Conservation (phyloP, 2,797 vertebrate genomes). For the Salmo trutta region DNA sequence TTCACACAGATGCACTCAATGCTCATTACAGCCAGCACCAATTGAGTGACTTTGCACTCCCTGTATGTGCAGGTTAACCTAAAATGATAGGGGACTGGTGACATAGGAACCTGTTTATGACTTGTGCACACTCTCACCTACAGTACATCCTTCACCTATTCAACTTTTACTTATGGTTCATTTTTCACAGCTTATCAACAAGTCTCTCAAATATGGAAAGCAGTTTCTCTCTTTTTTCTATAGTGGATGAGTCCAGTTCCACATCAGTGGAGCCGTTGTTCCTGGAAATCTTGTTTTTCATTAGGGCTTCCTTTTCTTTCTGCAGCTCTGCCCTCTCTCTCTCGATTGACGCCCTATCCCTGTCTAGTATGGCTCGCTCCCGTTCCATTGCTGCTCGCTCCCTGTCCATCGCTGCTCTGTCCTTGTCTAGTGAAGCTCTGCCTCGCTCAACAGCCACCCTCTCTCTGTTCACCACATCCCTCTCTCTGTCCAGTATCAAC, state of each 20-base stretch:
- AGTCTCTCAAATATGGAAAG: constrained; percentile 48
- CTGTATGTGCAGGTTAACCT: neutral
- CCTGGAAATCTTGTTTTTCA: constrained; percentile 1
- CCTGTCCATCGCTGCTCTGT: constrained; percentile 44
- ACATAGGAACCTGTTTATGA: neutral
- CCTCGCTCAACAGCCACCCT: constrained; percentile 44
- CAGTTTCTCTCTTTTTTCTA: constrained; percentile 55
- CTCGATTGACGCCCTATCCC: constrained; percentile 46
- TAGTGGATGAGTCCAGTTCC: constrained; percentile 24
- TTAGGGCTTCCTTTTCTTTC: constrained; percentile 35
- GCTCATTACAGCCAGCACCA: neutral
- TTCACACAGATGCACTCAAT: neutral
- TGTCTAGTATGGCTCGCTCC: constrained; percentile 44
- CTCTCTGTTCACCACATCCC: constrained; percentile 49
- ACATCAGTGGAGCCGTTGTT: neutral
- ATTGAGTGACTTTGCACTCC: neutral
- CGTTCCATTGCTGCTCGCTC: constrained; percentile 36
- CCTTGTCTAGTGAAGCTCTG: constrained; percentile 45
- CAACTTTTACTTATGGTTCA: neutral
- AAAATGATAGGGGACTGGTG: neutral
- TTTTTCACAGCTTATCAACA: constrained; percentile 49
- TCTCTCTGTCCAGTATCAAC: constrained; percentile 47
- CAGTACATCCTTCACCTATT: neutral
- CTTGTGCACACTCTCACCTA: neutral
- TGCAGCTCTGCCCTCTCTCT: constrained; percentile 42